Evolutionary conservation across 2,797 vertebrate genomes (phyloP), one percentile per base, ranked within the genome.

Genomic region (Halcyon badia): DNA sequence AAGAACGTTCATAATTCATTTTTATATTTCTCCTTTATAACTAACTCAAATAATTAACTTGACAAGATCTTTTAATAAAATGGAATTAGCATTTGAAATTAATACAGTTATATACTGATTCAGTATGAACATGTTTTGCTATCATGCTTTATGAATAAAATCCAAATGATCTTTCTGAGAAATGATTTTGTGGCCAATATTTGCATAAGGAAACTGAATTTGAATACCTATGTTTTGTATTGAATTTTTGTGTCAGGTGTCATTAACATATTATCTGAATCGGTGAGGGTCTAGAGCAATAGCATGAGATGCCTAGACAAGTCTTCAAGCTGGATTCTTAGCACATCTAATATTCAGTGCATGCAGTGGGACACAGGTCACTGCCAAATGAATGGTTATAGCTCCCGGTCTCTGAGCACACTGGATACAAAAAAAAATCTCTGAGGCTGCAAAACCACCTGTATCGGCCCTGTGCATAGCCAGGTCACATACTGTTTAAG

Each of bases 11-110:
- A 12, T 49, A 70, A 64, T 93, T 91, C 31, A 19, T 64, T 48
- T 91, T 83, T 73, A 18, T 37, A 54, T 75, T 85, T 91, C 37
- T 87, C 18, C 21, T 88, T 85, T 68, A 6, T 58, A 91, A 76
- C 51, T 83, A 79, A 35, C 21, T 69, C 14, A 80, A 73, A 72
- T 9, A 91, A 65, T 69, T 61, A 88, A 58, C 10, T 69, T 69
- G 61, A 65, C 19, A 68, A 83, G 49, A 72, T 65, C 21, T 83
- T 83, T 83, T 62, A 73, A 72, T 30, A 78, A 89, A 88, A 68
- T 13, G 2, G 9, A 89, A 68, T 58, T 81, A 81, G 13, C 19
- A 60, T 78, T 78, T 91, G 24, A 78, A 87, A 81, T 58, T 37
- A 56, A 72, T 46, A 19, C 18, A 57, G 22, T 21, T 76, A 4